phyloP scores from a whole-genome alignment of 2,113 vertebrate species.

The Pionites leucogaster region DNA sequence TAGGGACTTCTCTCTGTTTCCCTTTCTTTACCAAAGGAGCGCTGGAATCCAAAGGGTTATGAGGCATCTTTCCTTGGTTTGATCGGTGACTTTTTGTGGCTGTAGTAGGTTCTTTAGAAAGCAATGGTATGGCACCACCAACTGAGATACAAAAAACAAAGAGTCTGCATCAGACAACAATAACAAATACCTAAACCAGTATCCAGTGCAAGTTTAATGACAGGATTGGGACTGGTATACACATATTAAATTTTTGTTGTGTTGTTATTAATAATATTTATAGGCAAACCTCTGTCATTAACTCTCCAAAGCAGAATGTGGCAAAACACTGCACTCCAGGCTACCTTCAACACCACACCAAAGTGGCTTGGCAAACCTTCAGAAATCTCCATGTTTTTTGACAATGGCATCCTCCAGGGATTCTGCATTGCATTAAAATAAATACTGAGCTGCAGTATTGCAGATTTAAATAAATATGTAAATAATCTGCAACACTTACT shows the following conservation, averaged over 20 bases:
- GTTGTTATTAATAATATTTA: neutral
- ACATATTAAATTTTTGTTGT: neutral
- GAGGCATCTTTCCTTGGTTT: slow-evolving; percentile 82
- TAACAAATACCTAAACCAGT: neutral
- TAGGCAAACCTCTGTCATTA: neutral
- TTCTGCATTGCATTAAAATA: neutral
- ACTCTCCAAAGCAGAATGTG: neutral
- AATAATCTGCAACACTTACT: neutral
- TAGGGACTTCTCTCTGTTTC: slow-evolving; percentile 95
- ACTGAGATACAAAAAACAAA: slow-evolving; percentile 73
- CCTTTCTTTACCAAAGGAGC: slow-evolving; percentile 94
- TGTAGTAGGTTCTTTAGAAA: slow-evolving; percentile 79
- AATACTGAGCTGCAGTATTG: neutral
- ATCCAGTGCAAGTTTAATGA: neutral
- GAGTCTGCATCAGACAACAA: neutral
- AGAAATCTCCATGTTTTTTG: neutral
- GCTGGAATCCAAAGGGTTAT: slow-evolving; percentile 96
- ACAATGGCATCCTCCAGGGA: neutral
- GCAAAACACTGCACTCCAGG: neutral
- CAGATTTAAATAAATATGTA: neutral
- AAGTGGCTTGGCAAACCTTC: neutral
- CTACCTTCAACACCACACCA: neutral
- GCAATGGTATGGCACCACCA: slow-evolving; percentile 85
- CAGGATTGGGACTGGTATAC: neutral
- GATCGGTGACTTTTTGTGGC: slow-evolving; percentile 77